phyloP scores from a whole-genome alignment of 2,113 vertebrate species.

The Naja naja region DNA sequence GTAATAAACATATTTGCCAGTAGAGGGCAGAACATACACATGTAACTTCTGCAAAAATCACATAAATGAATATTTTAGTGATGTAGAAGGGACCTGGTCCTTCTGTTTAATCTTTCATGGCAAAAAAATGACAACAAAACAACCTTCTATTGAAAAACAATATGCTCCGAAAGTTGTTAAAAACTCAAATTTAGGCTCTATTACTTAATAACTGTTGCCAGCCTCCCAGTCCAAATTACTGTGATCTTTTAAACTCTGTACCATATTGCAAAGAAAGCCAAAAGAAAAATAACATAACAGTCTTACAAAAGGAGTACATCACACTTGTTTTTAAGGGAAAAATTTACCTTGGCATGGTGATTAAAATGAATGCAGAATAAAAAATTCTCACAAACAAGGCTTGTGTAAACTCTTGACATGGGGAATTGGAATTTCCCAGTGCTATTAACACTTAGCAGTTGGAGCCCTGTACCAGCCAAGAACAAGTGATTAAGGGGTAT shows the following conservation, averaged over 20 bases:
- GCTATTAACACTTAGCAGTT: conserved; percentile 77
- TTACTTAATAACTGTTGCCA: not conserved
- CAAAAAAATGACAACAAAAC: conserved; percentile 1
- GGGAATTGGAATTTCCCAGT: conserved; percentile 76
- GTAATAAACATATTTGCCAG: conserved; percentile 53
- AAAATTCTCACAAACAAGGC: conserved; percentile 68
- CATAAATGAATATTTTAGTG: conserved; percentile 16
- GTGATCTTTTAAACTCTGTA: not conserved
- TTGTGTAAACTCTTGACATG: conserved; percentile 74
- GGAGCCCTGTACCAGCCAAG: conserved; percentile 72
- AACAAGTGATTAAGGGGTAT: conserved; percentile 78
- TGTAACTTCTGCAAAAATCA: conserved; percentile 40
- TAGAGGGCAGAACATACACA: conserved; percentile 70
- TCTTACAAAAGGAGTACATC: conserved; percentile 39
- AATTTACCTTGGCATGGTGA: conserved; percentile 66
- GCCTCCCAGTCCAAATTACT: not conserved
- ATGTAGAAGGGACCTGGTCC: conserved; percentile 35
- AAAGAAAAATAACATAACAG: not conserved
- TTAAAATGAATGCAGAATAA: conserved; percentile 72
- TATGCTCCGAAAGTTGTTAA: not conserved
- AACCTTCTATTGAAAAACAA: conserved; percentile 1
- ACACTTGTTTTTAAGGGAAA: conserved; percentile 61
- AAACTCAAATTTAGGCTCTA: not conserved
- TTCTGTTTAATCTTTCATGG: conserved; percentile 16
- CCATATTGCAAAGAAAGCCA: not conserved